phyloP scores from a whole-genome alignment of 2,797 vertebrate genomes.

The Xenentodon cancila region DNA sequence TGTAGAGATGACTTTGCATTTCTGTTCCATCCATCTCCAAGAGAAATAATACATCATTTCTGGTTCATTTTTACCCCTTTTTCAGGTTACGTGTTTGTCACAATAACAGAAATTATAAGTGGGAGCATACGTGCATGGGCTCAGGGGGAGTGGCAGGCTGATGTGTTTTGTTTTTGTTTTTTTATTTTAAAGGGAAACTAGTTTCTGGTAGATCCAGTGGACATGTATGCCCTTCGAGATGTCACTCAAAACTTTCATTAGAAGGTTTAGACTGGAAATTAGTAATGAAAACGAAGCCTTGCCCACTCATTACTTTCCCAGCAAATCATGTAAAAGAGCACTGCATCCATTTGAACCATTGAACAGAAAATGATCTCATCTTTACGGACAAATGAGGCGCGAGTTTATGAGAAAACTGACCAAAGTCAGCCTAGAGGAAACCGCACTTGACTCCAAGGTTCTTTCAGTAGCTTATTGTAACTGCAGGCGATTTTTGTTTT shows the following conservation, averaged over 20 bases:
- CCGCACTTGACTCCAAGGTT: slow-evolving; percentile 34
- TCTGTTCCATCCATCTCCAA: slow-evolving; percentile 57
- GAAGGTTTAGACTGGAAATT: slow-evolving; percentile 42
- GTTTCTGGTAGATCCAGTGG: slow-evolving; percentile 49
- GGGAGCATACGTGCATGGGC: slow-evolving; percentile 44
- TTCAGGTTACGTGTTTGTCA: slow-evolving; percentile 22
- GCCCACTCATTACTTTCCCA: slow-evolving; percentile 45
- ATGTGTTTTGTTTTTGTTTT: slow-evolving; percentile 45
- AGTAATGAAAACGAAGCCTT: slow-evolving; percentile 28
- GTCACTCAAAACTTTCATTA: slow-evolving; percentile 41
- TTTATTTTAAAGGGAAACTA: slow-evolving; percentile 40
- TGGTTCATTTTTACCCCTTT: slow-evolving; percentile 34
- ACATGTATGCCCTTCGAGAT: slow-evolving; percentile 46
- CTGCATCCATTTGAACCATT: slow-evolving; percentile 22
- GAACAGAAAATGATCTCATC: slow-evolving; percentile 29
- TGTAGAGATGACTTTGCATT: slow-evolving; percentile 74
- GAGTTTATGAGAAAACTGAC: neutral
- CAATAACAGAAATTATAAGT: slow-evolving; percentile 29
- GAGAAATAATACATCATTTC: slow-evolving; percentile 19
- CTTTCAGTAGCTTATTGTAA: slow-evolving; percentile 44
- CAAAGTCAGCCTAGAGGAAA: slow-evolving; percentile 43
- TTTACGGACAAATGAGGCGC: neutral
- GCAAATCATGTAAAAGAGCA: slow-evolving; percentile 33
- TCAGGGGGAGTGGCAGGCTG: slow-evolving; percentile 60
- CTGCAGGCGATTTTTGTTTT: slow-evolving; percentile 42